Conservation (phyloP, 2,797 vertebrate genomes). For the Semotilus atromaculatus region DNA sequence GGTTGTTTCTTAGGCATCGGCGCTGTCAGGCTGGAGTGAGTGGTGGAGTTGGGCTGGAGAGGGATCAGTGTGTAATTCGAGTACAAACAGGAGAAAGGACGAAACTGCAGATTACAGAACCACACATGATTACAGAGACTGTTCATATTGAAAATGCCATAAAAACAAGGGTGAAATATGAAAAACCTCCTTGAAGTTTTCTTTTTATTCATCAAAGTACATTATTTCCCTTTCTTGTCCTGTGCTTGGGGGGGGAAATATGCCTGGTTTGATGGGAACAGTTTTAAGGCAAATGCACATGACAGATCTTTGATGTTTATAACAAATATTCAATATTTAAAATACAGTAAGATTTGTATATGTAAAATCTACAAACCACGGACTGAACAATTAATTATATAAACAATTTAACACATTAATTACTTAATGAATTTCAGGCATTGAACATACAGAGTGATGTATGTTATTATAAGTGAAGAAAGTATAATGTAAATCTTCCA, state of each 20-base stretch:
- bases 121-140: constrained; percentile 41
- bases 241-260: neutral
- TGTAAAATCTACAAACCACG: neutral
- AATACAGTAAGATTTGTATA: neutral
- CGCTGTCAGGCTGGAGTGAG: constrained; percentile 64
- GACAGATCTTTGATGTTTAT: neutral
- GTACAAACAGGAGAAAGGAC: constrained; percentile 32
- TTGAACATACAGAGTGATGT: neutral
- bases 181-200: constrained; percentile 20
- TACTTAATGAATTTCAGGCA: neutral
- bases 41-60: neutral
- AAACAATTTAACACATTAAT: neutral
- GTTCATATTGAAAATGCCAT: constrained; percentile 19
- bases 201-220: neutral
- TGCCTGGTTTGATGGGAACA: neutral
- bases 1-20: constrained; percentile 53
- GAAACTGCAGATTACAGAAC: constrained; percentile 31
- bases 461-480: neutral
- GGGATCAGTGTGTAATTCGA: constrained; percentile 29
- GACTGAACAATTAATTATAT: neutral
- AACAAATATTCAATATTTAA: neutral
- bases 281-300: neutral
- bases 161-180: constrained; percentile 17
- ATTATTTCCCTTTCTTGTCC: neutral
- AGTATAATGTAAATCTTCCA: neutral